phyloP scores from a whole-genome alignment of 2,113 vertebrate genomes.

The Hippocampus abdominalis region DNA sequence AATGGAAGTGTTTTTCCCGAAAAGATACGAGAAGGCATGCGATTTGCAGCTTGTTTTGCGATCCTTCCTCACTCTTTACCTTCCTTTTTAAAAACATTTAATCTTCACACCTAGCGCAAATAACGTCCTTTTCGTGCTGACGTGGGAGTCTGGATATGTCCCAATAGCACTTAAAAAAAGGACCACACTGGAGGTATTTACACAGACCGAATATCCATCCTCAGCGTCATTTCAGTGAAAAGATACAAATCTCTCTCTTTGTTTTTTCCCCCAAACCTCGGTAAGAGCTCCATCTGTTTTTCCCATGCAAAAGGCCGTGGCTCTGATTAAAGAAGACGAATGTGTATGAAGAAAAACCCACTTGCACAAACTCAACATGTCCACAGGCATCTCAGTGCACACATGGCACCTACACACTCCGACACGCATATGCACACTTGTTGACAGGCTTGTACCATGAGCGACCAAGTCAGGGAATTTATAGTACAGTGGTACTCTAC shows the following conservation, averaged over 20 bases:
- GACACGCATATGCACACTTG: constrained; percentile 17
- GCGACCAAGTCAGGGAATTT: constrained; percentile 17
- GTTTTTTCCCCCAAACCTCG: constrained; percentile 12
- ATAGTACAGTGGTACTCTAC: not conserved
- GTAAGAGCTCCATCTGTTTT: constrained; percentile 40
- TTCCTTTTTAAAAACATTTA: not conserved
- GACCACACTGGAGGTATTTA: constrained; percentile 52
- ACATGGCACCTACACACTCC: constrained; percentile 24
- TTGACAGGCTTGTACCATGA: constrained; percentile 35
- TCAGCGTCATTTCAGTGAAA: constrained; percentile 30
- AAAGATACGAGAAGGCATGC: constrained; percentile 53
- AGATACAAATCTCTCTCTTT: constrained; percentile 28
- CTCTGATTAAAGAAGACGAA: constrained; percentile 50
- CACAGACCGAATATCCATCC: constrained; percentile 26
- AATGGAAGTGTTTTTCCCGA: constrained; percentile 69
- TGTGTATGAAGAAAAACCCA: constrained; percentile 12
- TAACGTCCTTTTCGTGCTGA: constrained; percentile 6
- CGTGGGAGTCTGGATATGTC: constrained; percentile 39
- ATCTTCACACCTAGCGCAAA: constrained; percentile 7
- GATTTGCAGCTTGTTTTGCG: constrained; percentile 36
- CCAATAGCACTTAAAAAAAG: constrained; percentile 47
- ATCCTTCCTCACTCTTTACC: constrained; percentile 33
- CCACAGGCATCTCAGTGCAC: constrained; percentile 28
- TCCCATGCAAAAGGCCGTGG: constrained; percentile 7
- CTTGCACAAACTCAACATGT: constrained; percentile 13